These are phyloP conservation scores for Microplitis deprimator DNA, from an alignment of 2,888 invertebrate genomes.

Conservation along the genomic window DNA sequence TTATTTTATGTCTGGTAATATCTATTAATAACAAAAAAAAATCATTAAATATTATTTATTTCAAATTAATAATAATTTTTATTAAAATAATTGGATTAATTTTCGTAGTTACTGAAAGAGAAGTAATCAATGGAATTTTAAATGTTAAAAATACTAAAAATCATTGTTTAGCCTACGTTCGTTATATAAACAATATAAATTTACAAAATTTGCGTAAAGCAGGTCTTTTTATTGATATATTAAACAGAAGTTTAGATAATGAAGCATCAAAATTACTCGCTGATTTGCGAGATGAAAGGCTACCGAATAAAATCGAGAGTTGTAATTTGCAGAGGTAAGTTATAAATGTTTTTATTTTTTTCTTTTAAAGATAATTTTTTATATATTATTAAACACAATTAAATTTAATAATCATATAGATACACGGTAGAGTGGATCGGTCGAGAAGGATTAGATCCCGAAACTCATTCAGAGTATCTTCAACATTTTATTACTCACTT, in stretches of 20 bases:
- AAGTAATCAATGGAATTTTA: conserved; percentile 95
- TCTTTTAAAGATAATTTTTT: not conserved
- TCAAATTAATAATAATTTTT: conserved; percentile 45
- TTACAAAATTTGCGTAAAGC: conserved; percentile 95
- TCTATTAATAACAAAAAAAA: conserved; percentile 28
- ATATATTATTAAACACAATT: not conserved
- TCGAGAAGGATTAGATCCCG: conserved; percentile 91
- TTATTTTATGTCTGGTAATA: conserved; percentile 94
- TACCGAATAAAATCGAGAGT: conserved; percentile 90
- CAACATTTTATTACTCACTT: conserved; percentile 95
- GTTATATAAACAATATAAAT: conserved; percentile 98
- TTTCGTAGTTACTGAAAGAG: conserved; percentile 91
- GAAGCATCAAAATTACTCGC: conserved; percentile 92
- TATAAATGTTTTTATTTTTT: not conserved
- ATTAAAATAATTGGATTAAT: conserved; percentile 23
- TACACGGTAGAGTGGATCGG: conserved; percentile 98
- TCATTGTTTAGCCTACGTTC: conserved; percentile 93
- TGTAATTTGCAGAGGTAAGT: conserved; percentile 89
- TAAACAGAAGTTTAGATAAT: conserved; percentile 91
- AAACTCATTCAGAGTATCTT: conserved; percentile 94
- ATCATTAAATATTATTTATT: conserved; percentile 8
- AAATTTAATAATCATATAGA: conserved; percentile 70
- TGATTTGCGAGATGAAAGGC: conserved; percentile 89
- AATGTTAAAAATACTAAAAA: conserved; percentile 95
- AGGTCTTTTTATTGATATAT: conserved; percentile 94